Percentiles rank a stretch among this genome's conserved stretches.
Conservation (phyloP, 2,113 vertebrate genomes). For the Gnathonemus echidnorhynchus region DNA sequence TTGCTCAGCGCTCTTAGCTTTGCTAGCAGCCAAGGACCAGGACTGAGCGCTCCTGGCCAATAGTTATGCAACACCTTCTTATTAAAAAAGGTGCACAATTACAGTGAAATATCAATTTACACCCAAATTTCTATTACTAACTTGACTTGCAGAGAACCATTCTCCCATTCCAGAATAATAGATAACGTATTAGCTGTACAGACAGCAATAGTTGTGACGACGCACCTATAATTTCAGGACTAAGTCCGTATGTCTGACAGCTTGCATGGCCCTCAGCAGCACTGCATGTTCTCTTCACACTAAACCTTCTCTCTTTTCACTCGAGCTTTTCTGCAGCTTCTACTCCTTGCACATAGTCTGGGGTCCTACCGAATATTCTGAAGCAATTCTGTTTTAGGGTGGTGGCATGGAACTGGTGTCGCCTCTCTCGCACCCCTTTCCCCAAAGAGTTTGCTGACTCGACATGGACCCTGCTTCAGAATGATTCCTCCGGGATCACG, state of each 20-base stretch:
- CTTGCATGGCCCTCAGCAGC: constrained; percentile 17
- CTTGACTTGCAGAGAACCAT: neutral
- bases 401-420: constrained; percentile 92
- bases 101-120: neutral
- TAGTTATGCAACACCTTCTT: neutral
- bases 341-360: constrained; percentile 56
- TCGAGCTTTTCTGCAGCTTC: constrained; percentile 77
- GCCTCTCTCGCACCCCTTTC: constrained; percentile 70
- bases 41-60: neutral
- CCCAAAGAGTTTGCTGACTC: constrained; percentile 59
- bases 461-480: constrained; percentile 67
- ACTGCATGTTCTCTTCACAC: constrained; percentile 8
- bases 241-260: neutral
- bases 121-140: neutral
- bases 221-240: neutral
- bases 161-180: neutral
- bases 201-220: neutral
- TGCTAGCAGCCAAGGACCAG: neutral
- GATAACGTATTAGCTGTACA: neutral
- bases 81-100: neutral
- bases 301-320: constrained; percentile 60
- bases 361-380: constrained; percentile 73
- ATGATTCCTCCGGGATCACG: constrained; percentile 48
- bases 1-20: neutral
- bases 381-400: constrained; percentile 94